phyloP scores from a whole-genome alignment of 2,113 vertebrate species.

The Paradisaea rubra region DNA sequence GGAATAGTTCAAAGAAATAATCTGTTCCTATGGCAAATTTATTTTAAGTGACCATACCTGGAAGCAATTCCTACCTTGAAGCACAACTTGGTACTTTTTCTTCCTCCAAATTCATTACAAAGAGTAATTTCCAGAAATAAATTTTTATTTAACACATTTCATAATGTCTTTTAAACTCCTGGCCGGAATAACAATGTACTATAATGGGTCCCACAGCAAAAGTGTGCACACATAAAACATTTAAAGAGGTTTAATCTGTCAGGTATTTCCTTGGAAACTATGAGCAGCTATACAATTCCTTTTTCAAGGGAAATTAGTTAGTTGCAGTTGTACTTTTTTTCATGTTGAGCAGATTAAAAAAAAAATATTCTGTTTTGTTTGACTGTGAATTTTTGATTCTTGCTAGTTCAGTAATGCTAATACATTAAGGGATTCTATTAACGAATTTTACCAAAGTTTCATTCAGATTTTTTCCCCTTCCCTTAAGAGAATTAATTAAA shows the following conservation, averaged over 20 bases:
- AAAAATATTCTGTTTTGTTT: not conserved
- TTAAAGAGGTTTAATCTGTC: not conserved
- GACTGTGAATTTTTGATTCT: not conserved
- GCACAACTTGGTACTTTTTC: not conserved
- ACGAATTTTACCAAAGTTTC: not conserved
- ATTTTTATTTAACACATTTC: not conserved
- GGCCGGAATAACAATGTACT: not conserved
- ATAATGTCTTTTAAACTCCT: not conserved
- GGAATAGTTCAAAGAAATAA: not conserved
- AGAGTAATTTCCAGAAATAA: not conserved
- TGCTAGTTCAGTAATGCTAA: not conserved
- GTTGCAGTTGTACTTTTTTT: not conserved
- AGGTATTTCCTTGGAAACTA: constrained; percentile 1
- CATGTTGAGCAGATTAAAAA: not conserved
- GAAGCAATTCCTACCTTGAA: not conserved
- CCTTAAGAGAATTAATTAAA: not conserved
- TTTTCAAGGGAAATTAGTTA: not conserved
- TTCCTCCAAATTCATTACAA: not conserved
- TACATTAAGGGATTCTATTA: not conserved
- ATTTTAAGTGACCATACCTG: not conserved
- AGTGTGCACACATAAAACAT: not conserved
- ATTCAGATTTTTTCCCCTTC: not conserved
- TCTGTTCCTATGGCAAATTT: not conserved
- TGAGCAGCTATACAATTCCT: not conserved
- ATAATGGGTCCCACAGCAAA: not conserved